Conservation (phyloP, 2,113 vertebrate species). For the Origma solitaria region DNA sequence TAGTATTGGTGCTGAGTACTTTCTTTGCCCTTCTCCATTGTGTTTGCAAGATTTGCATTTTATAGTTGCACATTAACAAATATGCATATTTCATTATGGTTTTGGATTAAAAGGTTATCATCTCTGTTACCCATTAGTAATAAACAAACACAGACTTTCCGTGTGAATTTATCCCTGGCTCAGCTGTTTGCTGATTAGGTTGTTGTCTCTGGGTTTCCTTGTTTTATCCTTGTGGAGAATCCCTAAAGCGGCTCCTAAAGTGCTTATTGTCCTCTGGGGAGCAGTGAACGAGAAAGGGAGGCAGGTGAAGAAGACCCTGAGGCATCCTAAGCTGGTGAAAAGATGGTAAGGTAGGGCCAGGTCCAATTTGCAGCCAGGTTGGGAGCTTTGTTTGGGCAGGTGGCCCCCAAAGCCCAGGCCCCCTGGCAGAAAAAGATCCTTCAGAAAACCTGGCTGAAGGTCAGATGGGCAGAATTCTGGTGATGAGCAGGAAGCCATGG, state of each 20-base stretch:
- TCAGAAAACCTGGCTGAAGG: neutral
- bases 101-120: slow-evolving; percentile 73
- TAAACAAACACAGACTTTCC: slow-evolving; percentile 68
- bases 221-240: slow-evolving; percentile 60
- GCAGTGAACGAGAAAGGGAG: neutral
- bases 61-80: slow-evolving; percentile 70
- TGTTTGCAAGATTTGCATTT: slow-evolving; percentile 68
- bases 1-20: slow-evolving; percentile 52
- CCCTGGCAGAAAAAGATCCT: neutral
- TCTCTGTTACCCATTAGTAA: slow-evolving; percentile 69
- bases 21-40: slow-evolving; percentile 66
- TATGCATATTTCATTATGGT: slow-evolving; percentile 75
- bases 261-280: slow-evolving; percentile 29
- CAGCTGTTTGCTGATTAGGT: slow-evolving; percentile 63
- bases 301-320: neutral
- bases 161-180: slow-evolving; percentile 61
- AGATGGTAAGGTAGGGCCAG: neutral
- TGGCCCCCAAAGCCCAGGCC: neutral
- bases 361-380: neutral
- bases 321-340: neutral
- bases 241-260: slow-evolving; percentile 33
- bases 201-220: slow-evolving; percentile 56
- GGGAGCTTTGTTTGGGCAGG: neutral
- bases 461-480: neutral
- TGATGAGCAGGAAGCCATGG: neutral